phyloP scores from a whole-genome alignment of 2,888 invertebrate genomes.

The Chaitophorus viminalis region DNA sequence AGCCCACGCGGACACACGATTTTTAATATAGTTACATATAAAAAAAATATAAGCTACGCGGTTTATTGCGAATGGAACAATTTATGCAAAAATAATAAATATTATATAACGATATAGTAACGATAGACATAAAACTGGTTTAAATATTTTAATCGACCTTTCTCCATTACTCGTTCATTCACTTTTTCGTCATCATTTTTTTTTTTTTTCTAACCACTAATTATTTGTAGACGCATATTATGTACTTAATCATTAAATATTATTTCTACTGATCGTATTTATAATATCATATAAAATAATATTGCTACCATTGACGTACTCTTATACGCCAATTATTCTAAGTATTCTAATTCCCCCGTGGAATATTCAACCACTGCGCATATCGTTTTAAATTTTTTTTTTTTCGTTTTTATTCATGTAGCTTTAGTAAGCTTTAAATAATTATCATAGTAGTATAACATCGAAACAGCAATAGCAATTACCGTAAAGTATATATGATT shows the following conservation, averaged over 20 bases:
- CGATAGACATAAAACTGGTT: constrained; percentile 50
- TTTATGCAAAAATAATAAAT: constrained; percentile 38
- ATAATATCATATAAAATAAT: too few relatives aligned
- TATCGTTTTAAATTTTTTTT: too few relatives aligned
- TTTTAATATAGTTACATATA: too few relatives aligned
- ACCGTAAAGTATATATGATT: too few relatives aligned
- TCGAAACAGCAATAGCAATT: too few relatives aligned
- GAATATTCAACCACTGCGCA: too few relatives aligned
- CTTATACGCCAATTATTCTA: too few relatives aligned
- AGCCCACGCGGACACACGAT: not conserved
- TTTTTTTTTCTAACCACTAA: not conserved
- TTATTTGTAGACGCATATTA: not conserved
- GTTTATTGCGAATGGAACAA: not conserved
- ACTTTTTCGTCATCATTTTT: constrained; percentile 15
- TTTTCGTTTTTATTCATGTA: too few relatives aligned
- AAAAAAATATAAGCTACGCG: not conserved
- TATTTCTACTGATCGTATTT: not conserved
- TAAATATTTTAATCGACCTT: constrained; percentile 32
- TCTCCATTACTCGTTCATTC: constrained; percentile 46
- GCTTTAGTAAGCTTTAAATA: too few relatives aligned
- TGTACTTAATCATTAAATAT: not conserved
- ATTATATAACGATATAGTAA: constrained; percentile 41
- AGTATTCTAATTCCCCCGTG: too few relatives aligned
- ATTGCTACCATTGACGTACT: too few relatives aligned
- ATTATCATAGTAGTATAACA: too few relatives aligned